phyloP scores from a whole-genome alignment of 2,113 vertebrate species.

The Psettodes erumei region DNA sequence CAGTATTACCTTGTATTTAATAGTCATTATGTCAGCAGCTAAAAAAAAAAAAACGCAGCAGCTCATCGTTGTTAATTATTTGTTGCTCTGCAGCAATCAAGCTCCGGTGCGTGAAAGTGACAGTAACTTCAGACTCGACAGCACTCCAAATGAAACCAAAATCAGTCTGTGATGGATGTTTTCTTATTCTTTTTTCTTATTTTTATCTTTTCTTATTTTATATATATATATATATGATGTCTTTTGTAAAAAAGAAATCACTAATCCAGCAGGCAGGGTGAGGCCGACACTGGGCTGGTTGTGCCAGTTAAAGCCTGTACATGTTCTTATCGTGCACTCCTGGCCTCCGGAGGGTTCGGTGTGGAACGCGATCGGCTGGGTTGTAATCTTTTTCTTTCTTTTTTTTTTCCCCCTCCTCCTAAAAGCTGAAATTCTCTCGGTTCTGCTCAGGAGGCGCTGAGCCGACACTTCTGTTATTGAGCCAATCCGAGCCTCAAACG shows the following conservation, averaged over 20 bases:
- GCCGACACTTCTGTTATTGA: conserved; percentile 9
- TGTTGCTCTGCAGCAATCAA: neutral
- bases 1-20: no score
- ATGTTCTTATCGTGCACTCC: neutral
- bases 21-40: no score
- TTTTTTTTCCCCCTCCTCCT: neutral
- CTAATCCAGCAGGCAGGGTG: neutral
- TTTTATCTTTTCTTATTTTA: no score
- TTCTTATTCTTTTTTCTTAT: no score
- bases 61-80: neutral
- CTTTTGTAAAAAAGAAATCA: no score
- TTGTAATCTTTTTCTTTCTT: conserved; percentile 11
- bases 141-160: no score
- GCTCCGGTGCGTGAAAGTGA: no score
- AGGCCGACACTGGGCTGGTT: neutral
- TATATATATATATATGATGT: no score
- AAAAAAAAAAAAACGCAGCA: no score
- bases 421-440: conserved; percentile 22
- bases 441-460: conserved; percentile 19
- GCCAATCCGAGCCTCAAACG: conserved; percentile 30
- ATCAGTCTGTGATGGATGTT: no score
- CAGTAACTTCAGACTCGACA: no score
- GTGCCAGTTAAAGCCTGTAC: neutral
- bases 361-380: conserved; percentile 12
- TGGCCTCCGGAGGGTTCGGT: neutral